Base-by-base conservation (phyloP, 2,797 vertebrate genomes). In the Neopelma chrysocephalum region DNA sequence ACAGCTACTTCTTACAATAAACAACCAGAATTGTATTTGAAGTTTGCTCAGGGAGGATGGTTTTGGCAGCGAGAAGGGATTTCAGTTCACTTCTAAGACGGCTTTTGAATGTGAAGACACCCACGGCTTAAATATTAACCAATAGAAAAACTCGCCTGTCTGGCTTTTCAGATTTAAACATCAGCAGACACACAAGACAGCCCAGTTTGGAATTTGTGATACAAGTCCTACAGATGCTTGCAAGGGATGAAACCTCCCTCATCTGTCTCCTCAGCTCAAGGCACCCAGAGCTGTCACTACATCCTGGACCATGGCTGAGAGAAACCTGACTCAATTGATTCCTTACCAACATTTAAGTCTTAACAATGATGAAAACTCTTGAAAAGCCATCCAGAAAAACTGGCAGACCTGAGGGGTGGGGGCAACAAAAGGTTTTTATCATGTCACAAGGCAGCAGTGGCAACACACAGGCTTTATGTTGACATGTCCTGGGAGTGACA, bases 11-110 rank as follows among this genome's bases (percentile, higher is more conserved):
- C 95, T 95, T 81, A 90, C 90, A 27, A 77, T 1, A 26, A 71
- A 51, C 81, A 92, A 90, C 75, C 29, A 60, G 75, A 96, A 96
- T 15, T 85, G 69, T 62, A 96, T 92, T 81, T 96, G 88, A 92
- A 78, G 93, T 82, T 91, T 56, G 76, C 54, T 92, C 53, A 25
- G 75, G 31, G 80, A 47, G 6, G 3, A 53, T 11, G 60, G 8
- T 88, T 93, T 60, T 64, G 68, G 81, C 88, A 87, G 78, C 12
- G 22, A 92, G 53, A 85, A 82, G 71, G 2, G 34, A 76, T 70
- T 62, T 60, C 6, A 5, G 60, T 36, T 78, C 51, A 60, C 64
- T 71, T 71, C 54, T 47, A 36, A 78, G 80, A 23, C 4, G 0
- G 71, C 64, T 93, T 94, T 56, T 61, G 50, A 82, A 82, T 57